Conservation (phyloP, 1,140 invertebrate genomes). For the Atta cephalotes region DNA sequence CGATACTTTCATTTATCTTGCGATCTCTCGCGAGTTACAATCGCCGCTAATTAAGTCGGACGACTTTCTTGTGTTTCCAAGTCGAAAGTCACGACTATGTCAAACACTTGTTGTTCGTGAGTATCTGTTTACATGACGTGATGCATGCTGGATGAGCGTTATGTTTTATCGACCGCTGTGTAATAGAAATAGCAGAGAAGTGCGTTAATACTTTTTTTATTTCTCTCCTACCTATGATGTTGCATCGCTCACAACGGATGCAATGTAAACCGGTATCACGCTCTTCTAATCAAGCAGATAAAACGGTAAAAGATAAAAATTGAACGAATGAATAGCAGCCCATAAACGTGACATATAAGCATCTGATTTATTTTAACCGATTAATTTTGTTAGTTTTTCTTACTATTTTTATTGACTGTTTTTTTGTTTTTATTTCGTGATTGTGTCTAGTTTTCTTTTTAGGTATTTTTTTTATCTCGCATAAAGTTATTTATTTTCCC, state of each 20-base stretch:
- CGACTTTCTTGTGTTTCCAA: not conserved
- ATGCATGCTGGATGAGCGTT: slow-evolving; percentile 54
- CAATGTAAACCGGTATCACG: slow-evolving; percentile 45
- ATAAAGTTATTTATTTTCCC: not conserved
- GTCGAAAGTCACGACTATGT: slow-evolving; percentile 16
- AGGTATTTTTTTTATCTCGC: not conserved
- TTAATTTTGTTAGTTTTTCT: not conserved
- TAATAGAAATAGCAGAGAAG: slow-evolving; percentile 49
- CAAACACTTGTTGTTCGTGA: slow-evolving; percentile 39
- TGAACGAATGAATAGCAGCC: slow-evolving; percentile 44
- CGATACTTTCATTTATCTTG: not conserved
- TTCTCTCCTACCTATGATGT: not conserved
- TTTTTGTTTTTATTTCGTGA: not conserved
- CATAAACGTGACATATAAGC: not conserved
- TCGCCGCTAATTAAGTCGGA: slow-evolving; percentile 29
- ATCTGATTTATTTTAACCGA: slow-evolving; percentile 22
- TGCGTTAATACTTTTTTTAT: slow-evolving; percentile 49
- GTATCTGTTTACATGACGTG: slow-evolving; percentile 9
- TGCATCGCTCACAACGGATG: not conserved
- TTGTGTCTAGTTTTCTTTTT: not conserved
- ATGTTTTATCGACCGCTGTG: slow-evolving; percentile 63
- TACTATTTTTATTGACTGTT: not conserved
- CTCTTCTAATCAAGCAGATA: slow-evolving; percentile 60
- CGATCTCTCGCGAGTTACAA: not conserved
- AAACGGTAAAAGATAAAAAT: slow-evolving; percentile 51